Percentiles rank a stretch among this genome's conserved stretches.
phyloP scores from a whole-genome alignment of 2,888 invertebrate species.

The Drosophila suboccidentalis region DNA sequence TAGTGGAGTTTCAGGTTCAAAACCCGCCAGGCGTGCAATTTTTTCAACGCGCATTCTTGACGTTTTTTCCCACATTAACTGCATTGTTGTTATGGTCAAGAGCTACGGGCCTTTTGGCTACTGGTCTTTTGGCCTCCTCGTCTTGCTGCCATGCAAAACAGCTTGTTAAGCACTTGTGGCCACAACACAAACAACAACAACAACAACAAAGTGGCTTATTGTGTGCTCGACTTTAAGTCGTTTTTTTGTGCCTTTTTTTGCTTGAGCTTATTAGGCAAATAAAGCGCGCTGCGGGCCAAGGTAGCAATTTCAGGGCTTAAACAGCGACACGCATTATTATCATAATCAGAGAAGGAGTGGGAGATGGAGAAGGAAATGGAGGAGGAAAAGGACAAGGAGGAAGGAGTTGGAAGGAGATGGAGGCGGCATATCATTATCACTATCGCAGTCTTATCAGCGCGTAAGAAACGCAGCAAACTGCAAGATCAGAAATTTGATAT shows the following conservation, averaged over 20 bases:
- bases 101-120: conserved; percentile 44
- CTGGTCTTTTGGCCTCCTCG: conserved; percentile 52
- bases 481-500: conserved; percentile 25
- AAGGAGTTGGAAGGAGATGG: conserved; percentile 4
- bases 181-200: conserved; percentile 41
- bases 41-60: conserved; percentile 80
- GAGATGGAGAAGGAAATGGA: neutral
- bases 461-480: conserved; percentile 26
- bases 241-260: conserved; percentile 11
- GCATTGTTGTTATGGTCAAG: conserved; percentile 67
- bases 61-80: conserved; percentile 84
- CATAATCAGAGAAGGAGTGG: conserved; percentile 53
- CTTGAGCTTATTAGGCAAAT: conserved; percentile 74
- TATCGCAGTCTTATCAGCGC: conserved; percentile 52
- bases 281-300: conserved; percentile 54
- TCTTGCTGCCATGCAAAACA: conserved; percentile 81
- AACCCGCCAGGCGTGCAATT: conserved; percentile 62
- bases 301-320: conserved; percentile 65
- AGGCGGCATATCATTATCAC: conserved; percentile 52
- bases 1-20: neutral
- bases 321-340: conserved; percentile 71
- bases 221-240: conserved; percentile 68
- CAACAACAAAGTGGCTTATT: conserved; percentile 55
- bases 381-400: conserved; percentile 4
- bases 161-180: conserved; percentile 82